A percentile compares a stretch with the other conserved stretches of the same genome.
Evolutionary conservation across 1,140 invertebrate genomes (phyloP).

Genomic region (Hetaerina americana): DNA sequence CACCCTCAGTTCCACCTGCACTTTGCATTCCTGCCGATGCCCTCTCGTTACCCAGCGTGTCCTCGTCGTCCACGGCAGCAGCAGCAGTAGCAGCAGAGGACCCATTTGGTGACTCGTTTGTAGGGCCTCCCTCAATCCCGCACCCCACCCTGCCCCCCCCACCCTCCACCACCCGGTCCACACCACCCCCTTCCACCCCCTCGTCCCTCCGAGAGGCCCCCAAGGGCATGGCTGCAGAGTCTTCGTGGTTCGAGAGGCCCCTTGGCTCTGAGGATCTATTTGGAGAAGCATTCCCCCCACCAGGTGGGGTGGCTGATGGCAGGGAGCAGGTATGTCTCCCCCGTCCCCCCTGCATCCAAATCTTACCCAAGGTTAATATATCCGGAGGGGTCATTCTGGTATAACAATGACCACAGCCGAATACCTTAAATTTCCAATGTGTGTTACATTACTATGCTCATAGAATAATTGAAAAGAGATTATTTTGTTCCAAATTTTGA

Average conservation of each 20-base stretch:
- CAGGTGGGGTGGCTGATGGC: not conserved
- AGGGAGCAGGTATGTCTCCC: not conserved
- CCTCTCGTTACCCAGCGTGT: conserved; percentile 24
- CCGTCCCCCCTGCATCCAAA: not conserved
- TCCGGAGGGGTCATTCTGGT: too few relatives aligned
- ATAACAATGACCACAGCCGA: too few relatives aligned
- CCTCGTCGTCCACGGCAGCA: conserved; percentile 28
- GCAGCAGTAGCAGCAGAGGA: conserved; percentile 31
- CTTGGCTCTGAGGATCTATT: not conserved
- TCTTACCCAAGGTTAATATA: too few relatives aligned
- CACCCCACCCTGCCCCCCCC: conserved; percentile 28
- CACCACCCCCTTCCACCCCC: conserved; percentile 16
- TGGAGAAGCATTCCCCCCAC: not conserved
- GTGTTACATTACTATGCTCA: too few relatives aligned
- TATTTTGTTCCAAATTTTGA: too few relatives aligned
- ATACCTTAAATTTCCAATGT: too few relatives aligned
- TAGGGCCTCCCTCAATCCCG: conserved; percentile 28
- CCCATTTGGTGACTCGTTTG: conserved; percentile 71
- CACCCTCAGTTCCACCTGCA: conserved; percentile 44
- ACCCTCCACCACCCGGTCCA: conserved; percentile 16
- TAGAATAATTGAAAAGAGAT: too few relatives aligned
- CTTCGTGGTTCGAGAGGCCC: not conserved
- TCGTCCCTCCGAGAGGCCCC: not conserved
- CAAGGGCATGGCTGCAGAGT: not conserved
- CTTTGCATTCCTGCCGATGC: conserved; percentile 60